These are phyloP conservation scores for Chrysochloris asiatica DNA, from an alignment of 2,113 vertebrate species.

Conservation along the genomic window DNA sequence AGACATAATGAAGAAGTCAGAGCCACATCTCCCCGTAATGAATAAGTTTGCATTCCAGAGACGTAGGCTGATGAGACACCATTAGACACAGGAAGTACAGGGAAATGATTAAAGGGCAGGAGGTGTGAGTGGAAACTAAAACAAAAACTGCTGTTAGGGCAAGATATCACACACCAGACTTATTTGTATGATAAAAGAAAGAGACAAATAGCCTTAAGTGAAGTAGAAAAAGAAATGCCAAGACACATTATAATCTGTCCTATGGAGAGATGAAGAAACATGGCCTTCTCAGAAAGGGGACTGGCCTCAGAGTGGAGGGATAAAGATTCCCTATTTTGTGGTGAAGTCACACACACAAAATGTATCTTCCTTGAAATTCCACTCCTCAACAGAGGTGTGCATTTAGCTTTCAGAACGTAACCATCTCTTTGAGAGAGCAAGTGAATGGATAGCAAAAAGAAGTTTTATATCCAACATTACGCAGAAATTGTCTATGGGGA, in stretches of 20 bases:
- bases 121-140: background rate
- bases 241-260: background rate
- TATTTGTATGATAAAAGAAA: background rate
- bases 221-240: background rate
- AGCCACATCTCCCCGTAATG: background rate
- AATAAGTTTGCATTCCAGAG: slow-evolving; percentile 6
- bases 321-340: background rate
- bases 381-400: too few species aligned
- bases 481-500: background rate
- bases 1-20: background rate
- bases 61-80: background rate
- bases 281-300: background rate
- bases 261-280: background rate
- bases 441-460: background rate
- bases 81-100: background rate
- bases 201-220: background rate
- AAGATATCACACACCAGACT: background rate
- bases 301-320: background rate
- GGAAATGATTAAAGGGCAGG: background rate
- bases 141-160: background rate
- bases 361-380: background rate
- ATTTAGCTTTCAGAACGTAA: background rate
- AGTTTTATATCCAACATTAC: background rate
- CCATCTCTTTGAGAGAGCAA: rapidly evolving
- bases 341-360: background rate